Base-by-base conservation (phyloP, 2,888 invertebrate genomes). In the Chymomyza amoena region DNA sequence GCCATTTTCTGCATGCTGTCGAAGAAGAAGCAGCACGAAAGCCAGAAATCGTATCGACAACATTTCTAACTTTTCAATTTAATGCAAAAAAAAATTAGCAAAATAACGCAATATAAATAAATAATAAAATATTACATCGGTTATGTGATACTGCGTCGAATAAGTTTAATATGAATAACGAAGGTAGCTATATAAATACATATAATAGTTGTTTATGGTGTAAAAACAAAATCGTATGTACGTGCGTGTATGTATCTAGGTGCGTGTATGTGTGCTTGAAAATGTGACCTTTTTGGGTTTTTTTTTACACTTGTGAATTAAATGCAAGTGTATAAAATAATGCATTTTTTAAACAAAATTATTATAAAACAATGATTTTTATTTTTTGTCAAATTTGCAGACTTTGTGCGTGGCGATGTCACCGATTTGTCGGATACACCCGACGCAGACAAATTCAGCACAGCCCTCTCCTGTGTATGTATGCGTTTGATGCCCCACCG, bases 401-500 rank as follows among this genome's bases (percentile, higher is more conserved):
- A 94, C 90, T 90, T 91, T 73, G 93, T 93, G 76, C 92, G 94
- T 87, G 93, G 93, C 81, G 90, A 90, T 83, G 88, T 92, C 13
- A 88, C 87, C 0, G 93, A 93, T 80, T 87, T 93, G 18, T 90
- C 91, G 51, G 93, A 93, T 72, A 66, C 79, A 13, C 25, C 77
- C 50, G 90, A 93, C 75, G 92, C 92, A 32, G 91, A 93, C 77
- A 92, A 93, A 60, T 88, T 93, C 62, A 93, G 93, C 65, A 93
- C 94, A n/a, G 91, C 93, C 61, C 88, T 96, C 13, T 91, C 92
- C 18, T 97, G 97, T 90, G 93, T 96, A 78, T 95, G 96, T 20
- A 94, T 97, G 68, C 93, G 97, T 76, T 95, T 98, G 89, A 97
- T 98, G 52, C 96, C 97, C 16, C 96, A 96, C 90, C 95, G 95